These are phyloP conservation scores for Pseudocheirus occidentalis DNA, from an alignment of 2,797 vertebrate species.

Conservation along the genomic window DNA sequence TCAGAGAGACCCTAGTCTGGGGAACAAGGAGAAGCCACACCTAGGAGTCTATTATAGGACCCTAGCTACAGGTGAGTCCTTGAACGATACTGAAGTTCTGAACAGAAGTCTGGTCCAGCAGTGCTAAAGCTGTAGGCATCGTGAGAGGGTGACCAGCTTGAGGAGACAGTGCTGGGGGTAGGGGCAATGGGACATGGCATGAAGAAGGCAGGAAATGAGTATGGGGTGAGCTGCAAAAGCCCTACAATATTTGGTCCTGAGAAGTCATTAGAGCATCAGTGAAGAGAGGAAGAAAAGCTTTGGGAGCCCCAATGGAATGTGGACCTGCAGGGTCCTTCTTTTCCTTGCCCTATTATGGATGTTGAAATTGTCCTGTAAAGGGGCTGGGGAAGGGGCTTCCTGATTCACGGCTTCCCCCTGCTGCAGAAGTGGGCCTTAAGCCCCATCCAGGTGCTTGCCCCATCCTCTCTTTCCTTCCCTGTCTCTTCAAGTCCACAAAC, in stretches of 20 bases:
- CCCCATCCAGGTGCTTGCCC: too few relatives aligned
- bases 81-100: not conserved
- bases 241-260: slow-evolving; percentile 24
- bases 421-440: not conserved
- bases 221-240: slow-evolving; percentile 28
- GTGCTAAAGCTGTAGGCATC: not conserved
- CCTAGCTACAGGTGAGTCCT: too few relatives aligned
- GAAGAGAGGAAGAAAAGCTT: not conserved
- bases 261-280: slow-evolving; percentile 53
- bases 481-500: not conserved
- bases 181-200: not conserved
- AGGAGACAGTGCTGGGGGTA: not conserved
- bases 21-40: too few relatives aligned
- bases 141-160: too few relatives aligned
- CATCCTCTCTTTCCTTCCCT: not conserved
- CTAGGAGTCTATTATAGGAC: not conserved
- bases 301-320: not conserved
- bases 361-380: too few relatives aligned
- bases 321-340: not conserved
- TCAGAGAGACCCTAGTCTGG: not conserved
- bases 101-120: not conserved
- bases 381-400: not conserved
- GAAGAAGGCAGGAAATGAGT: slow-evolving; percentile 46
- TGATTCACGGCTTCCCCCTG: not conserved
- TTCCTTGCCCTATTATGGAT: not conserved